Base-by-base conservation (phyloP, 1,140 invertebrate genomes). In the Pararge aegeria region DNA sequence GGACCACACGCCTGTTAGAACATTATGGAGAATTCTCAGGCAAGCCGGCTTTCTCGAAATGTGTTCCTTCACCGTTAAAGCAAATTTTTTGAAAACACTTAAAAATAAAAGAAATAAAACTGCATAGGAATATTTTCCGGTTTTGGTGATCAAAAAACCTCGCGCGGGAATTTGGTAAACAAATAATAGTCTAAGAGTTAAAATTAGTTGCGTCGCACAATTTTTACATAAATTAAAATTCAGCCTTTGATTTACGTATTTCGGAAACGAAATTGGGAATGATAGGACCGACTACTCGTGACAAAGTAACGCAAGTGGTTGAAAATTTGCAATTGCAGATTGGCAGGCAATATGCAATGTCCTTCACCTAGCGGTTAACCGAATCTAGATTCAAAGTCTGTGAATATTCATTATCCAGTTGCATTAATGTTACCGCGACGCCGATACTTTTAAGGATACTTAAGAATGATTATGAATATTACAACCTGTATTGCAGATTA, bases 321-420 rank as follows among this genome's bases (percentile, higher is more conserved):
- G 63, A 61, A 70, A 70, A 73, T 80, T 82, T 85, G 73, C 72
- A 78, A 84, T 84, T 87, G 78, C 78, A 87, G 71, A 87, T 87
- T 89, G 75, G 79, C 85, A 77, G 78, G 75, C 64, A 85, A 84
- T 85, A 83, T 85, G 73, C 76, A 81, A n/a, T 86, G 69, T 73
- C 73, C 63, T 66, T 61, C 72, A 71, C 68, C 68, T 66, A 80
- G 71, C 51, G 64, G 70, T 73, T 61, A 60, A 16, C 38, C 16
- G 38, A 40, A 40, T 40, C 38, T 40, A 40, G 38, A 40, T 18
- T 16, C 38, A 16, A 40, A 40, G 16, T 16, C 38, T 16, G 38
- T 40, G 38, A 40, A 40, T 40, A 40, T 40, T 40, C 38, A 40
- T 40, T 10, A 16, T 40, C 9, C 15, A 15, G 16, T 40, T 40